phyloP scores from a whole-genome alignment of 1,140 invertebrate species.

The Lasioglossum albipes region DNA sequence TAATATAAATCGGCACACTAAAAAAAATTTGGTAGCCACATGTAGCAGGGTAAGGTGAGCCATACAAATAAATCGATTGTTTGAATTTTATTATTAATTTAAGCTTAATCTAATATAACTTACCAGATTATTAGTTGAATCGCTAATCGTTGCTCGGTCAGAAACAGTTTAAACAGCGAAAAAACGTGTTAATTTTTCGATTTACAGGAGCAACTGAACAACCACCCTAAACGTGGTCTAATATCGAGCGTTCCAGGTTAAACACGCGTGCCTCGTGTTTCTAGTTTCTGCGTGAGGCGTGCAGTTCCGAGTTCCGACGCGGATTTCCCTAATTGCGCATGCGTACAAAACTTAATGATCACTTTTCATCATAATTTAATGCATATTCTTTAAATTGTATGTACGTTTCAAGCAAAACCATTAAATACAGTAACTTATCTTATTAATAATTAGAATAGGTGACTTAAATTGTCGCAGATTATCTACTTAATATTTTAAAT shows the following conservation, averaged over 20 bases:
- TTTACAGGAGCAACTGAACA: background rate
- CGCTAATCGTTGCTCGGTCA: background rate
- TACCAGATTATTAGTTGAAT: background rate
- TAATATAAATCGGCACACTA: background rate
- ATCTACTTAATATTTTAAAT: background rate
- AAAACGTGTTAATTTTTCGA: background rate
- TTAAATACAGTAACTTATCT: background rate
- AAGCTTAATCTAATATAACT: background rate
- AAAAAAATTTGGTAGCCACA: background rate
- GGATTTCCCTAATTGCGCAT: constrained; percentile 12
- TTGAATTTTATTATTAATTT: background rate
- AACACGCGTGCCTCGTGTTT: background rate
- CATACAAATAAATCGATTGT: background rate
- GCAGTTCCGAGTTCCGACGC: background rate
- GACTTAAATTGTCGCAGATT: background rate
- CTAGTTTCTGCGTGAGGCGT: background rate
- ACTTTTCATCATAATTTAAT: background rate
- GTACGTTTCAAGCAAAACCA: background rate
- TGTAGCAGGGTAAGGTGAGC: background rate
- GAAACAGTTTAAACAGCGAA: background rate
- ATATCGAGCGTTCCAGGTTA: background rate
- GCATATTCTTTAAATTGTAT: background rate
- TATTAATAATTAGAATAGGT: background rate
- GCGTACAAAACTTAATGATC: background rate
- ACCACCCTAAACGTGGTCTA: constrained; percentile 22